Conservation (phyloP, 92 coral and sea anemone species). For the Parazoanthus atlanticus region DNA sequence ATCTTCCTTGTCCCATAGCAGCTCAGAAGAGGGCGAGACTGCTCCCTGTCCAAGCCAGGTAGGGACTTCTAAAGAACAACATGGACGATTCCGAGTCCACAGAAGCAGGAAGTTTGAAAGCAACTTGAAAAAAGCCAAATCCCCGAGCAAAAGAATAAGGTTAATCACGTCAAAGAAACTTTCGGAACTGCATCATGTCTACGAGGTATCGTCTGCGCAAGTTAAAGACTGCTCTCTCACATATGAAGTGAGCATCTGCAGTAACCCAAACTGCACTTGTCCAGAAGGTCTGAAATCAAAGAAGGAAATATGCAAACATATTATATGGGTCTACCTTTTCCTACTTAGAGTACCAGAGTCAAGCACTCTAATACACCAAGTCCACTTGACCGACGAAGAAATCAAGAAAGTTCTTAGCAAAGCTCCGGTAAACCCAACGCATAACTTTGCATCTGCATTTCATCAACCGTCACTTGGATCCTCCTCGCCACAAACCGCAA, state of each 20-base stretch:
- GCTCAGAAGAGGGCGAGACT: constrained; percentile 41
- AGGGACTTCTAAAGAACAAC: background rate
- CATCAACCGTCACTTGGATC: background rate
- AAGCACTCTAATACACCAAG: background rate
- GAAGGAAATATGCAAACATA: constrained; percentile 47
- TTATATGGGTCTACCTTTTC: constrained; percentile 37
- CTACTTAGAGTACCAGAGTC: constrained; percentile 23
- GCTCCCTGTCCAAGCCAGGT: background rate
- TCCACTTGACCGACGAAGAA: background rate
- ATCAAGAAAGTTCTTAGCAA: background rate
- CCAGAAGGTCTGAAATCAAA: constrained; percentile 33
- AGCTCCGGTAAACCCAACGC: background rate
- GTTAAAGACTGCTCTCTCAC: constrained; percentile 32
- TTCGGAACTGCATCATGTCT: constrained; percentile 23
- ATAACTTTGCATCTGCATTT: background rate
- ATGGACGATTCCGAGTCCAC: no score
- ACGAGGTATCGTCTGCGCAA: constrained; percentile 37
- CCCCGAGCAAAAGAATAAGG: constrained; percentile 1
- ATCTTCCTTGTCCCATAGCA: constrained; percentile 31
- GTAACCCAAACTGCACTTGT: constrained; percentile 28
- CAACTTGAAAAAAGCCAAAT: constrained; percentile 30
- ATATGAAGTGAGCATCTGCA: constrained; percentile 35
- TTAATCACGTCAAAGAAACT: constrained; percentile 21
- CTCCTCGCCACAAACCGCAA: background rate
- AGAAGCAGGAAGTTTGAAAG: constrained; percentile 31